A percentile compares a stretch with the other conserved stretches of the same genome.
phyloP scores from a whole-genome alignment of 1,140 invertebrate genomes.

The Anoplolepis gracilipes region DNA sequence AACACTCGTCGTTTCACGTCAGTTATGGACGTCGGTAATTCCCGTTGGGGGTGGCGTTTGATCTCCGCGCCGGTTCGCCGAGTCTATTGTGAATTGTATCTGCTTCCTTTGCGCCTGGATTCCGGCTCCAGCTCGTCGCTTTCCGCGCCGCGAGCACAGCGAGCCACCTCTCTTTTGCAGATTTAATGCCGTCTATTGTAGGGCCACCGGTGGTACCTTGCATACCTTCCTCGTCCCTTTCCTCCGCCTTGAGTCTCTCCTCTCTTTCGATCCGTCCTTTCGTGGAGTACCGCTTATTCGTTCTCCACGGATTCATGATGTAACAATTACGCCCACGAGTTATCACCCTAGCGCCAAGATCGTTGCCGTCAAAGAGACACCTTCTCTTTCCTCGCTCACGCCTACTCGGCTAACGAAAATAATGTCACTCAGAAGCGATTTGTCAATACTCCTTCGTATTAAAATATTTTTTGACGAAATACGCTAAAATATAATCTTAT shows the following conservation, averaged over 20 bases:
- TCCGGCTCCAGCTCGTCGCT: constrained; percentile 74
- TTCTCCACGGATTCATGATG: constrained; percentile 74
- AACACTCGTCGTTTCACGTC: constrained; percentile 76
- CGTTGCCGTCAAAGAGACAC: constrained; percentile 64
- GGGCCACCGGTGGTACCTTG: constrained; percentile 71
- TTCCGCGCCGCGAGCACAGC: constrained; percentile 56
- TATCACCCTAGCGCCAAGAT: constrained; percentile 68
- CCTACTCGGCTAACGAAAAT: background rate
- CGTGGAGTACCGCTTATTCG: constrained; percentile 60
- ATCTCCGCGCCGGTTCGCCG: constrained; percentile 84
- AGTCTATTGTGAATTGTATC: constrained; percentile 85
- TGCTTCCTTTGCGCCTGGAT: constrained; percentile 82
- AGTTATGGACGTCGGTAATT: constrained; percentile 82
- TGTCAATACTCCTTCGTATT: background rate
- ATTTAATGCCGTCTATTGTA: constrained; percentile 84
- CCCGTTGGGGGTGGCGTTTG: constrained; percentile 80
- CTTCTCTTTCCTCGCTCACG: constrained; percentile 36
- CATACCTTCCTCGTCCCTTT: constrained; percentile 79
- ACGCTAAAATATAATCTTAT: background rate
- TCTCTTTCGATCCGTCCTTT: constrained; percentile 26
- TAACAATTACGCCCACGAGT: constrained; percentile 81
- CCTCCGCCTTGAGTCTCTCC: constrained; percentile 51
- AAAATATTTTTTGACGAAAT: background rate
- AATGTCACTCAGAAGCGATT: background rate
- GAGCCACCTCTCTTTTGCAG: constrained; percentile 78